phyloP scores from a whole-genome alignment of 2,113 vertebrate genomes.

The Nothobranchius furzeri region DNA sequence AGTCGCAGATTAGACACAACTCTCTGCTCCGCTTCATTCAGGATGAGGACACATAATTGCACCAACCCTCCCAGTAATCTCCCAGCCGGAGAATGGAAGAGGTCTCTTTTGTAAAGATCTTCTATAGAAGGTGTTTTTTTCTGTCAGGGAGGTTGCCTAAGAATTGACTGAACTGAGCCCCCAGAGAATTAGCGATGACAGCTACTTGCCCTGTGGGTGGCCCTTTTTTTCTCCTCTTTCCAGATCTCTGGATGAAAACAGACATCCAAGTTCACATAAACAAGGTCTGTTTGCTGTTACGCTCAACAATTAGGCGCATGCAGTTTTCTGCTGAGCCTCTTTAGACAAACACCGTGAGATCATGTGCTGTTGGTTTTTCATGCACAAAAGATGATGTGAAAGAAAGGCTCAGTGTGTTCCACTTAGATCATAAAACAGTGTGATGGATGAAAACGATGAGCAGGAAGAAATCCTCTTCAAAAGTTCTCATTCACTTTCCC shows the following conservation, averaged over 20 bases:
- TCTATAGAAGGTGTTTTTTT: constrained; percentile 54
- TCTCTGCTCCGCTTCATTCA: constrained; percentile 62
- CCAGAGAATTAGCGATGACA: constrained; percentile 66
- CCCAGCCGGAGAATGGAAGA: constrained; percentile 62
- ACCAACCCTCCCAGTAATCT: constrained; percentile 62
- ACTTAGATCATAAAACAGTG: constrained; percentile 42
- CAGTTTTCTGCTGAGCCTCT: constrained; percentile 54
- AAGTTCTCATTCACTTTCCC: not conserved
- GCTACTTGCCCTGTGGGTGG: constrained; percentile 74
- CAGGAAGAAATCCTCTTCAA: constrained; percentile 26
- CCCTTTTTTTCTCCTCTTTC: constrained; percentile 43
- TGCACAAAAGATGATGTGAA: constrained; percentile 59
- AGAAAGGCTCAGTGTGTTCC: constrained; percentile 36
- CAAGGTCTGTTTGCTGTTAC: constrained; percentile 47
- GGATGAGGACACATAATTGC: constrained; percentile 69
- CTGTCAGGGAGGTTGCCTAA: constrained; percentile 50
- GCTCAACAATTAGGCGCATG: constrained; percentile 56
- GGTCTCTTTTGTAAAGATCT: constrained; percentile 65
- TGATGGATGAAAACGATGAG: constrained; percentile 27
- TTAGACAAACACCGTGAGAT: constrained; percentile 55
- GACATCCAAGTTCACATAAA: constrained; percentile 66
- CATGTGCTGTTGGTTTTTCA: constrained; percentile 66
- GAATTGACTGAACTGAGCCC: constrained; percentile 58
- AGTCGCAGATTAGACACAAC: constrained; percentile 74
- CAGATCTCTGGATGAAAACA: constrained; percentile 56